Evolutionary conservation across 2,113 vertebrate species (phyloP).

Genomic region (Pycnonotus jocosus): DNA sequence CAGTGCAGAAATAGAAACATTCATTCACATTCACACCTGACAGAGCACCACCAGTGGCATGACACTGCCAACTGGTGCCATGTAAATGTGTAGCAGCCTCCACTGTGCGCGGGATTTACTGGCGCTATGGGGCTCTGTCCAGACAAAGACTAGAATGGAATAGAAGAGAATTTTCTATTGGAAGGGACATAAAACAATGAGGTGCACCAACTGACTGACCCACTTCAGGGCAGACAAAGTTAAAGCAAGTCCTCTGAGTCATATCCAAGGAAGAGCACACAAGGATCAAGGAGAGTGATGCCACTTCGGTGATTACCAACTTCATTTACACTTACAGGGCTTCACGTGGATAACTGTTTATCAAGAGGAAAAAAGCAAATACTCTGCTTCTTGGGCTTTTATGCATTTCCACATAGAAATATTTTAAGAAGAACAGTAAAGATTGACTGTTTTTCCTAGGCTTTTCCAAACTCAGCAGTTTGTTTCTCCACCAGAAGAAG

Average conservation of each 20-base stretch:
- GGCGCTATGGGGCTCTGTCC: accelerated
- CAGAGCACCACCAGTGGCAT: not conserved
- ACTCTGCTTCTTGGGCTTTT: not conserved
- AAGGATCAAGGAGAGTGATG: not conserved
- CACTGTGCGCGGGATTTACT: not conserved
- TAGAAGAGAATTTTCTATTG: not conserved
- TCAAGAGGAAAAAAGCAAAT: not conserved
- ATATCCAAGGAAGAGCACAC: not conserved
- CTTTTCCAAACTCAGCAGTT: not conserved
- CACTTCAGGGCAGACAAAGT: not conserved
- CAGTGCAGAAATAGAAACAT: not conserved
- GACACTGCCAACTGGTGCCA: too few relatives aligned
- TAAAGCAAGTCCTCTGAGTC: not conserved
- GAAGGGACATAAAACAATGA: not conserved
- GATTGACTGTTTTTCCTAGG: not conserved
- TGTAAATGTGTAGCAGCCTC: not conserved
- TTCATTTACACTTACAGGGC: not conserved
- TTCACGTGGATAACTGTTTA: not conserved
- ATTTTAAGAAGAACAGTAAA: conserved; percentile 2
- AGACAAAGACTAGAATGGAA: not conserved
- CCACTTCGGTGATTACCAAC: accelerated
- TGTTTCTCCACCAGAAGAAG: not conserved
- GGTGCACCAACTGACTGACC: not conserved
- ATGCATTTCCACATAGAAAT: not conserved
- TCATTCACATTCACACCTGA: not conserved